A percentile compares a stretch with the other conserved stretches of the same genome.
These are phyloP conservation scores for Scaptomyza tumidula DNA, from an alignment of 2,888 invertebrate genomes.

Conservation along the genomic window DNA sequence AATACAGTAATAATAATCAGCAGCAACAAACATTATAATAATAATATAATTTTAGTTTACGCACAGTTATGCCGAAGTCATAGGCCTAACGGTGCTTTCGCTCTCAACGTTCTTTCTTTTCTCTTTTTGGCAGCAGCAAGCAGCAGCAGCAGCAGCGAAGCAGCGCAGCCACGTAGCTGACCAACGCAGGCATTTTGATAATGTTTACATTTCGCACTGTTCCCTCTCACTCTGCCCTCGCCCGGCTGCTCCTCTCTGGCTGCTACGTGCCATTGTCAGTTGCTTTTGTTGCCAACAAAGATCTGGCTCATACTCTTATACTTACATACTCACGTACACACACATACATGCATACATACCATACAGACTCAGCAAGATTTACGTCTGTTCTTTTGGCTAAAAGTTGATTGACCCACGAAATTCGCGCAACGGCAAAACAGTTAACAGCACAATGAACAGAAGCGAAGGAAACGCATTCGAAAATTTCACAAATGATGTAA, in stretches of 20 bases:
- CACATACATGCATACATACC: constrained; percentile 14
- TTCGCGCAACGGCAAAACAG: constrained; percentile 24
- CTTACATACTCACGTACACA: constrained; percentile 29
- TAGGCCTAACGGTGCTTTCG: constrained; percentile 54
- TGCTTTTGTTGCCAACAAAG: constrained; percentile 74
- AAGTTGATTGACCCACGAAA: constrained; percentile 74
- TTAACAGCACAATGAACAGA: constrained; percentile 33
- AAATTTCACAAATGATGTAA: constrained; percentile 76
- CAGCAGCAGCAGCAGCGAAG: no score
- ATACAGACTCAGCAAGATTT: constrained; percentile 19
- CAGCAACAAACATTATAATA: constrained; percentile 40
- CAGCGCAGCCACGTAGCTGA: constrained; percentile 23
- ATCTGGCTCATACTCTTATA: constrained; percentile 58
- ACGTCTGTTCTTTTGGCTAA: constrained; percentile 63
- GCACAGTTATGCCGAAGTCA: constrained; percentile 64
- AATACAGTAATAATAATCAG: constrained; percentile 60
- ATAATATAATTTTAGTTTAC: constrained; percentile 68
- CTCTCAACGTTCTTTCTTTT: constrained; percentile 54
- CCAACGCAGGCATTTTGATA: constrained; percentile 60
- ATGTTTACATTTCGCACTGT: constrained; percentile 77
- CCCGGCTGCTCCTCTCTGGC: constrained; percentile 19
- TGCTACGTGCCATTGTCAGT: constrained; percentile 49
- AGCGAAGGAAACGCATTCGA: constrained; percentile 55
- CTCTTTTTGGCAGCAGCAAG: constrained; percentile 41
- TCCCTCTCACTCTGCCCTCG: background rate